phyloP scores from a whole-genome alignment of 2,113 vertebrate genomes.

The Cathartes aura region DNA sequence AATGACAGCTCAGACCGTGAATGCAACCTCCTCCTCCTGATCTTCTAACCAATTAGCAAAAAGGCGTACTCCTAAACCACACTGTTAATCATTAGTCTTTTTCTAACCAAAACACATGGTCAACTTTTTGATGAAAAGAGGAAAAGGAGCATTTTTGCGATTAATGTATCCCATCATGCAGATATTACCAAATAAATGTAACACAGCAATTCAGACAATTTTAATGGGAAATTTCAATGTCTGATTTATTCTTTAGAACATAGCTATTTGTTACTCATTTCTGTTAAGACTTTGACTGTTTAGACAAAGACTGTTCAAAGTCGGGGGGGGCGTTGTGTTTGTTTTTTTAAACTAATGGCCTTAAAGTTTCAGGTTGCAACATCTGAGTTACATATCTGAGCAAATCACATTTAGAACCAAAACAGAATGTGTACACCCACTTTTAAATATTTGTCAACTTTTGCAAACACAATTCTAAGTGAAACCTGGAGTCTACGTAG shows the following conservation, averaged over 20 bases:
- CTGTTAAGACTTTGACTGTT: neutral
- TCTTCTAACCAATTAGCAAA: neutral
- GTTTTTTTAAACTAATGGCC: neutral
- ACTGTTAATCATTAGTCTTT: neutral
- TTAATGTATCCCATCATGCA: neutral
- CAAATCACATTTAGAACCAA: neutral
- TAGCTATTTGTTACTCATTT: neutral
- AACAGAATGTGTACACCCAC: rapidly evolving
- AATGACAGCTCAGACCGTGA: rapidly evolving
- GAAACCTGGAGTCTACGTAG: neutral
- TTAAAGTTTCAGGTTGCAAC: neutral
- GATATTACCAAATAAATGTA: neutral
- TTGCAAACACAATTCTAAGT: neutral
- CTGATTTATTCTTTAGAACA: neutral
- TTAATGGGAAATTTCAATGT: neutral
- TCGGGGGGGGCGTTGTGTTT: rapidly evolving
- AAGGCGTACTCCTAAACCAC: neutral
- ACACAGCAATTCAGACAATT: neutral
- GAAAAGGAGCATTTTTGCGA: neutral
- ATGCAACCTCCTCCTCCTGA: neutral
- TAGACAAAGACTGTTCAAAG: neutral
- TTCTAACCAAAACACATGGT: neutral
- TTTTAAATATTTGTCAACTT: neutral
- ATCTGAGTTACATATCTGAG: rapidly evolving
- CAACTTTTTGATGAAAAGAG: neutral